Conservation (phyloP, 2,113 vertebrate genomes). For the Canis aureus region DNA sequence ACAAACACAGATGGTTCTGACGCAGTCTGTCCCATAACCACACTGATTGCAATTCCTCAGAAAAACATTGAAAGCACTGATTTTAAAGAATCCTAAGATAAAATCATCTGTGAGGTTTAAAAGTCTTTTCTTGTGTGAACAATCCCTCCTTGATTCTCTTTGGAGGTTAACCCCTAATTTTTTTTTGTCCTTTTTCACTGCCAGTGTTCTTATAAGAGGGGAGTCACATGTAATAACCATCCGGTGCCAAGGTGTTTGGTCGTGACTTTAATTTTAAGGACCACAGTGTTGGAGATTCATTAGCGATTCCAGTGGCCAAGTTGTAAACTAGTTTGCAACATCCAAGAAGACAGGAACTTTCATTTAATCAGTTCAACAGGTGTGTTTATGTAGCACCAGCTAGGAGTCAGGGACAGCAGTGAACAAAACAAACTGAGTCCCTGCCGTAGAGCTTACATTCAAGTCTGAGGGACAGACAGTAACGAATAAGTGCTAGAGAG, state of each 20-base stretch:
- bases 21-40: not conserved
- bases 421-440: not conserved
- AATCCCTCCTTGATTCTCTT: slow-evolving; percentile 26
- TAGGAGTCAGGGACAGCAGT: not conserved
- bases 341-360: slow-evolving; percentile 12
- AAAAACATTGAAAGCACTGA: not conserved
- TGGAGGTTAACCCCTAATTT: slow-evolving; percentile 8
- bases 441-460: not conserved
- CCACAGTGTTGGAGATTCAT: slow-evolving; percentile 17
- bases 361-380: slow-evolving; percentile 18
- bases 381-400: slow-evolving; percentile 12
- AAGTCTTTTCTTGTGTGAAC: slow-evolving; percentile 3
- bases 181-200: not conserved
- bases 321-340: slow-evolving; percentile 20
- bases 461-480: not conserved
- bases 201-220: not conserved
- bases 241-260: not conserved
- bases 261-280: slow-evolving; percentile 26
- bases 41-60: slow-evolving; percentile 37
- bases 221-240: not conserved
- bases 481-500: not conserved
- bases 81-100: slow-evolving; percentile 52
- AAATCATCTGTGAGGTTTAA: slow-evolving; percentile 34
- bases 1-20: slow-evolving; percentile 9
- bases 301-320: not conserved